Base-by-base conservation (phyloP, 1,140 invertebrate genomes). In the Hypothenemus hampei region DNA sequence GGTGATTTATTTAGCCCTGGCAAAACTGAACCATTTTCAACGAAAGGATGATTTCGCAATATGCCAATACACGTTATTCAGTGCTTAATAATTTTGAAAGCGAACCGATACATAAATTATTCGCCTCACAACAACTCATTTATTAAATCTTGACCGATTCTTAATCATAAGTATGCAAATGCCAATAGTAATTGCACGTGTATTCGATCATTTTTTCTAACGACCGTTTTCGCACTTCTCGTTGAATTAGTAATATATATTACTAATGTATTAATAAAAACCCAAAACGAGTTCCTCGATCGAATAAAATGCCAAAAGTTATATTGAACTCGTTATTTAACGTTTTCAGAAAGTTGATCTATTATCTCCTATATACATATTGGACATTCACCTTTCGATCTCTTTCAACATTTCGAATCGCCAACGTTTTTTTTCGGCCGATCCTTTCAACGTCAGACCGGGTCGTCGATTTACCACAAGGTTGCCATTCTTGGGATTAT, bases 1-100 rank as follows among this genome's bases (percentile, higher is more conserved):
- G 26, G 26, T n/a, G n/a, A n/a, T 13, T 16, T 11, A 15, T 7
- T 37, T 8, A 15, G 35, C 18, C 35, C n/a, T 15, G 35, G 35
- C 22, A 41, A 41, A 41, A n/a, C n/a, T n/a, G 10, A 41, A 41
- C 39, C 20, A 6, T 41, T 41, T 19, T 41, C 39, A 22, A 20
- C 39, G 20, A 41, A 41, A 41, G 39, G 39, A 41, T 20, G 40
- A 40, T 57, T 40, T 57, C 35, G 41, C 41, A 55, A 55, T 46
- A 39, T 46, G 54, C 37, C 45, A 46, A 44, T 44, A 44, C 41
- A 20, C n/a, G 13, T 44, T 15, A n/a, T 23, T 8, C 13, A 29
- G n/a, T n/a, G 24, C 41, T 44, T 23, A 44, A 29, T 44, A 29
- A 44, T 44, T n/a, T 26, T 26, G n/a, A 44, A 26, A 26, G 41